Evolutionary conservation across 2,113 vertebrate genomes (phyloP).

Genomic region (Nicator chloris): DNA sequence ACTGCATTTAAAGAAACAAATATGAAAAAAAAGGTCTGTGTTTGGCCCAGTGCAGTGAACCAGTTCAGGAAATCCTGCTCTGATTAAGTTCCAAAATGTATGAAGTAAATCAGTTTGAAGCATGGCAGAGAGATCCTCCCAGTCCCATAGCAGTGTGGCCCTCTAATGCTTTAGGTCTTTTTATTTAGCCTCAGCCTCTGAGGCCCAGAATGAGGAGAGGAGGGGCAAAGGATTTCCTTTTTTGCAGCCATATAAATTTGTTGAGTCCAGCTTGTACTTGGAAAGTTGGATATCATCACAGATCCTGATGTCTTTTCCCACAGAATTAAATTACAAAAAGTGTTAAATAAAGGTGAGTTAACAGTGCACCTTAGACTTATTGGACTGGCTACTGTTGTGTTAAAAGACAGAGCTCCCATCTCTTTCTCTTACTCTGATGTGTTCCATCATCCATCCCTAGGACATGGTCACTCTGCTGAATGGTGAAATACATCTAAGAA

Average conservation of each 20-base stretch:
- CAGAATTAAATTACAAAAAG: neutral
- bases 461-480: neutral
- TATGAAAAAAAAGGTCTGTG: neutral
- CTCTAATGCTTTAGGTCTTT: neutral
- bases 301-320: neutral
- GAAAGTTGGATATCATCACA: neutral
- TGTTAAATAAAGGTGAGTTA: neutral
- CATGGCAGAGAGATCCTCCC: neutral
- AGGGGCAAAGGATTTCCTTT: neutral
- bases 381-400: neutral
- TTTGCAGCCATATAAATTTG: neutral
- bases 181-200: neutral
- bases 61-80: neutral
- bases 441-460: neutral
- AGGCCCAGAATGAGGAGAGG: neutral
- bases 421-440: neutral
- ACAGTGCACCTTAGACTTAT: neutral
- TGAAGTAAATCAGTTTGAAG: neutral
- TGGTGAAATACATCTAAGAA: neutral
- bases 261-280: neutral
- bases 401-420: neutral
- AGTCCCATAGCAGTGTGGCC: fast-evolving
- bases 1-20: neutral
- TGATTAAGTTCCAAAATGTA: neutral
- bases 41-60: neutral